phyloP scores from a whole-genome alignment of 1,140 invertebrate genomes.

The Drosophila varians region DNA sequence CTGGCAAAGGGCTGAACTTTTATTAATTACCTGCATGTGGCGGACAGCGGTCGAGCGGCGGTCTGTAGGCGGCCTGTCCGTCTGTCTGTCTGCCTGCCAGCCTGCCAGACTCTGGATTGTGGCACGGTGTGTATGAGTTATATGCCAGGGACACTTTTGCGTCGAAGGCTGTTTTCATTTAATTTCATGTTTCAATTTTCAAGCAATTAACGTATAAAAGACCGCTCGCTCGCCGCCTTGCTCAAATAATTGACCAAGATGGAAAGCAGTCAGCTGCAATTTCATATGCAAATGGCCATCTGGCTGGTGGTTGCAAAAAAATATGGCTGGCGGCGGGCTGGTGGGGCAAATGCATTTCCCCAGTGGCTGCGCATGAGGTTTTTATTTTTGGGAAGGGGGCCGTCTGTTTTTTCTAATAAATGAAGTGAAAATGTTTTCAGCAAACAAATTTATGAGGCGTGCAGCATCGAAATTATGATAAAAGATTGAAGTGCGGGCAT shows the following conservation, averaged over 20 bases:
- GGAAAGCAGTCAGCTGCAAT: conserved; percentile 47
- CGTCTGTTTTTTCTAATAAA: conserved; percentile 66
- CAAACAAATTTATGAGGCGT: conserved; percentile 80
- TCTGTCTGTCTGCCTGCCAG: conserved; percentile 12
- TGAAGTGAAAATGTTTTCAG: conserved; percentile 79
- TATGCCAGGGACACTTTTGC: conserved; percentile 57
- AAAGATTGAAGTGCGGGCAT: conserved; percentile 62
- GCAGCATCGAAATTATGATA: conserved; percentile 73
- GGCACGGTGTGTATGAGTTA: conserved; percentile 58
- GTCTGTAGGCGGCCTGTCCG: conserved; percentile 17
- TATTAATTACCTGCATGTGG: conserved; percentile 79
- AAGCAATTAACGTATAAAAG: conserved; percentile 76
- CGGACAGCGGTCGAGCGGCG: conserved; percentile 49
- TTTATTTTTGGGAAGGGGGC: neutral
- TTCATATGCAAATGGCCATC: conserved; percentile 48
- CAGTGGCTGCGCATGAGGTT: neutral
- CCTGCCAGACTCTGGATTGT: conserved; percentile 12
- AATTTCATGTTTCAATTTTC: conserved; percentile 81
- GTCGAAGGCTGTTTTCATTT: conserved; percentile 74
- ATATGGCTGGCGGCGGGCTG: neutral
- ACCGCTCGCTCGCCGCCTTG: conserved; percentile 14
- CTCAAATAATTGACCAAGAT: conserved; percentile 62
- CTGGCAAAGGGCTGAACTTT: conserved; percentile 60
- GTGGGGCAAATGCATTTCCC: conserved; percentile 22
- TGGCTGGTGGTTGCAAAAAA: neutral